Base-by-base conservation (phyloP, 2,113 vertebrate species). In the Mohoua ochrocephala region DNA sequence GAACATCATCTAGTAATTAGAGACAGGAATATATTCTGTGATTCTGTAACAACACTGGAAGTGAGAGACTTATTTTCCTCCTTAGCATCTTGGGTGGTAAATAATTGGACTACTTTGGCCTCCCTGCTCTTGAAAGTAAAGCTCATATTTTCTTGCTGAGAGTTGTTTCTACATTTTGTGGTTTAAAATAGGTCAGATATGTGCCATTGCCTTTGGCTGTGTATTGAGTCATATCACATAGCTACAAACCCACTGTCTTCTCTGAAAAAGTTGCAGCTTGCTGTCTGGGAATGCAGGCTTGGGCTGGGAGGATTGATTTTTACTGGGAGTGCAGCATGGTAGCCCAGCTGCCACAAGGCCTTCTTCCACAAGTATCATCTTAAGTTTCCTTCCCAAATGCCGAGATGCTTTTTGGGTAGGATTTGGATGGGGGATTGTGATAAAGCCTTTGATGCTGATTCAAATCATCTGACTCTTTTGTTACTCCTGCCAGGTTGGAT, bases 111-210 rank as follows among this genome's bases (percentile, higher is more conserved):
- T 91, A 31, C 75, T 94, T 93, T 92, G 90, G 31, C 64, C 88
- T 92, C 83, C 41, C 47, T 86, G 68, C 73, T 63, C 70, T 74
- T 77, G 57, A 64, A 96, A 95, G 60, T 44, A 87, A 73, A 89
- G 49, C 41, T 91, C 47, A 3, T 79, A 61, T 95, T 95, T 95
- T 93, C 79, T 93, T 81, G 28, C 73, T 87, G 76, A 91, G 56
- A 42, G 21, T 84, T 68, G 28, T 84, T 91, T 86, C 80, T 42
- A 94, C 9, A 18, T 69, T 92, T 91, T 60, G 47, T 73, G 42
- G 60, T 94, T 95, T 71, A 92, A 92, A 96, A 91, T 78, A 95
- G 92, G 86, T 94, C 91, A 93, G 79, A 69, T 73, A 53, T 10
- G 4, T 92, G 73, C 65, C 69, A 27, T 68, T 24, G 64, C 93